phyloP scores from a whole-genome alignment of 1,140 invertebrate genomes.

The Lepidotrigona ventralis region DNA sequence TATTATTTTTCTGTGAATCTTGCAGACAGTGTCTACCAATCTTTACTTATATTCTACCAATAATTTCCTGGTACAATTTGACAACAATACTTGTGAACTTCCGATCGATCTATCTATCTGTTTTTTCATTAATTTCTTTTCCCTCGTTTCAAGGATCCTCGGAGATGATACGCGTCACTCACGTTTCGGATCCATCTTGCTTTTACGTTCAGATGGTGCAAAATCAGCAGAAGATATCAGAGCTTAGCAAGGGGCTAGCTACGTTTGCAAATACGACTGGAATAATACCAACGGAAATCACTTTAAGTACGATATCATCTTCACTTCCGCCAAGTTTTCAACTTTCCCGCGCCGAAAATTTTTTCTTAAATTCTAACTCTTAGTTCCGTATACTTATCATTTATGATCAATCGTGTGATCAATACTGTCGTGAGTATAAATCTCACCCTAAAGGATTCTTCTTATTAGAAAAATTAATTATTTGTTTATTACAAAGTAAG shows the following conservation, averaged over 20 bases:
- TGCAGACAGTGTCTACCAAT: not conserved
- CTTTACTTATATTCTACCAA: not conserved
- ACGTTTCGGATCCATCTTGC: constrained; percentile 84
- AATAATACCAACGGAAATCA: not conserved
- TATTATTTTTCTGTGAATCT: not conserved
- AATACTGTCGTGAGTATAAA: no score
- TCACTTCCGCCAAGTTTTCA: not conserved
- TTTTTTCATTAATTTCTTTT: not conserved
- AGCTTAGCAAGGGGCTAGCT: not conserved
- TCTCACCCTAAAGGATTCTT: no score
- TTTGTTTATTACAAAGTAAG: no score
- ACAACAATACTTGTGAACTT: not conserved
- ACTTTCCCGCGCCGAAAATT: not conserved
- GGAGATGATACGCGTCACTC: constrained; percentile 81
- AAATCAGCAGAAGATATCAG: constrained; percentile 9
- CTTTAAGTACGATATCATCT: constrained; percentile 17
- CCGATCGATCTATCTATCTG: not conserved
- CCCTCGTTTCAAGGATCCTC: constrained; percentile 71
- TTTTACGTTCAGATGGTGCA: constrained; percentile 84
- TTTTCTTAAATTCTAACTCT: not conserved
- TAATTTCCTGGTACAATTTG: not conserved
- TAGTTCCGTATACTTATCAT: no score
- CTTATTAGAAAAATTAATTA: no score
- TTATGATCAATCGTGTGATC: no score
- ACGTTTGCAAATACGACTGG: not conserved